Conservation (phyloP, 2,113 vertebrate genomes). For the Neotragus moschatus region DNA sequence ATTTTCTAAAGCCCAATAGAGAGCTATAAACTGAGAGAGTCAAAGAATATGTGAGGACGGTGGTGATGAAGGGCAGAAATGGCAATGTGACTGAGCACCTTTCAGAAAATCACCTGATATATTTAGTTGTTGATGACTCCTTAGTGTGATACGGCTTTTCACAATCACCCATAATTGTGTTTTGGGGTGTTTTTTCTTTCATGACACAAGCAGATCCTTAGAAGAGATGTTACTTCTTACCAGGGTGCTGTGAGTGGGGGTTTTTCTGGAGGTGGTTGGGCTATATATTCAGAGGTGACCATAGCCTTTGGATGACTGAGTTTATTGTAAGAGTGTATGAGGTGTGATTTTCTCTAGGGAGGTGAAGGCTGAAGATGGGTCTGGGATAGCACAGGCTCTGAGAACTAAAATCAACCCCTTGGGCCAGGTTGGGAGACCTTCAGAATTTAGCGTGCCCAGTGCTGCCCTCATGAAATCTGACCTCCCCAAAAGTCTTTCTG, state of each 20-base stretch:
- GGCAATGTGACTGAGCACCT: neutral
- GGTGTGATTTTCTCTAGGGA: neutral
- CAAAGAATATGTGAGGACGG: neutral
- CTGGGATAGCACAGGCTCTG: neutral
- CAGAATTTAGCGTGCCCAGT: neutral
- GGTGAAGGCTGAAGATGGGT: neutral
- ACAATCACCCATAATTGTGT: neutral
- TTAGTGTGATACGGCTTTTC: neutral
- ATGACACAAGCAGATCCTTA: neutral
- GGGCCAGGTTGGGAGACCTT: neutral
- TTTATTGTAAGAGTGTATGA: neutral
- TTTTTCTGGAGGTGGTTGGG: neutral
- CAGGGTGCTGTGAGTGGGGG: neutral
- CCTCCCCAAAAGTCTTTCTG: neutral
- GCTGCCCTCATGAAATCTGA: neutral
- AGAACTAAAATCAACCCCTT: neutral
- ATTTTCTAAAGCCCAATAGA: conserved; percentile 20
- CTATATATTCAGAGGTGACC: neutral
- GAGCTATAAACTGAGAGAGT: neutral
- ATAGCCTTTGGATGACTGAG: neutral
- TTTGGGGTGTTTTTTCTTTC: neutral
- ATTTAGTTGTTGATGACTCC: neutral
- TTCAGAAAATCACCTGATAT: neutral
- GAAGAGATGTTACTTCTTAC: neutral
- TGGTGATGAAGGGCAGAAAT: neutral